Evolutionary conservation across 2,113 vertebrate genomes (phyloP).

Genomic region (Fregata magnificens): DNA sequence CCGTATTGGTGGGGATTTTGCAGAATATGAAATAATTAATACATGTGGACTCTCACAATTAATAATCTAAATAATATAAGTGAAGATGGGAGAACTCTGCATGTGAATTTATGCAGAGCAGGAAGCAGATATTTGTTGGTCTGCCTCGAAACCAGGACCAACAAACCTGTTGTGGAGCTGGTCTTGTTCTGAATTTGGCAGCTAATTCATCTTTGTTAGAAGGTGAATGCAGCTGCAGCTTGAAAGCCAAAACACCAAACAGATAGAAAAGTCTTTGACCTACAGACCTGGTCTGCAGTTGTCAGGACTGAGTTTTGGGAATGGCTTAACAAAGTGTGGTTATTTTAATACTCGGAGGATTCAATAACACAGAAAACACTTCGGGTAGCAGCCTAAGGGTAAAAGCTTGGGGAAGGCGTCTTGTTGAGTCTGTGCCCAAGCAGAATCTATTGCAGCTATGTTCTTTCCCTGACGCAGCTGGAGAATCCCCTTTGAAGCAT

Average conservation of each 20-base stretch:
- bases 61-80: not conserved
- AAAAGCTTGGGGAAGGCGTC: not conserved
- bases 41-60: not conserved
- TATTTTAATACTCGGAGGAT: not conserved
- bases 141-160: not conserved
- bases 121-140: not conserved
- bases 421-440: not conserved
- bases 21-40: not conserved
- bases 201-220: not conserved
- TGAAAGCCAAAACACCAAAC: not conserved
- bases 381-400: not conserved
- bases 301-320: not conserved
- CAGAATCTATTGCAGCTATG: not conserved
- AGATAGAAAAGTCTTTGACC: not conserved
- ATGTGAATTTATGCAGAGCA: not conserved
- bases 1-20: not conserved
- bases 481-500: not conserved
- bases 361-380: not conserved
- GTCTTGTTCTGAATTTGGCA: not conserved
- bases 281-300: not conserved
- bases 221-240: not conserved
- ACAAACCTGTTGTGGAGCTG: not conserved
- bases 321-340: not conserved
- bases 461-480: not conserved
- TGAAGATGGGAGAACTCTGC: not conserved